These are phyloP conservation scores for Caretta caretta DNA, from an alignment of 2,113 vertebrate genomes.

Conservation along the genomic window DNA sequence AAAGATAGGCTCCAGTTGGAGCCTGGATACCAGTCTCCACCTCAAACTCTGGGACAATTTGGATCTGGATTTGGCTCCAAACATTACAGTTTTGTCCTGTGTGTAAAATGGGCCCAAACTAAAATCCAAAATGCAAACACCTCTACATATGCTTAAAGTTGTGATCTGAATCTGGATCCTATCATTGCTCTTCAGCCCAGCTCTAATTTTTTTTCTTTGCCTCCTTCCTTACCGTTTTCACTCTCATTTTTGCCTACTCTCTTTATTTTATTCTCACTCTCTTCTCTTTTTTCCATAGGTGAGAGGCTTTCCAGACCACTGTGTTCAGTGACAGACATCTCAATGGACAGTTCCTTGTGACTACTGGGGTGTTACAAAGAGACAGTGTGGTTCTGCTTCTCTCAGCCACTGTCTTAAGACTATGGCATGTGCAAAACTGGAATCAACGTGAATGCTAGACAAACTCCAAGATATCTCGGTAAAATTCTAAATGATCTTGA, in stretches of 20 bases:
- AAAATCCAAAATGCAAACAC: not conserved
- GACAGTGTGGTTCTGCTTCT: constrained; percentile 16
- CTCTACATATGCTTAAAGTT: rapidly evolving
- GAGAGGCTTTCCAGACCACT: not conserved
- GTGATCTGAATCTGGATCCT: not conserved
- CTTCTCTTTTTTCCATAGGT: not conserved
- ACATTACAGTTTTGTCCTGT: not conserved
- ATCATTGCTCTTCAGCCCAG: not conserved
- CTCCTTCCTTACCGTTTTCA: not conserved
- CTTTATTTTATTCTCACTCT: not conserved
- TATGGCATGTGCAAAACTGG: not conserved
- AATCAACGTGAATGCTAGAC: not conserved
- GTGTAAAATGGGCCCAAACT: not conserved
- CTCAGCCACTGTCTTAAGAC: constrained; percentile 13
- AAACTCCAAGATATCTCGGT: not conserved
- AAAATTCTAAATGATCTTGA: constrained; percentile 9
- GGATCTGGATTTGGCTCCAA: not conserved
- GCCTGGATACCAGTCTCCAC: not conserved
- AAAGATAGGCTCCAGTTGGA: not conserved
- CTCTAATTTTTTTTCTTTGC: not conserved
- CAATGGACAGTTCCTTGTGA: not conserved
- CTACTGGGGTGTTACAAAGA: not conserved
- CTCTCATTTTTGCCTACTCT: not conserved
- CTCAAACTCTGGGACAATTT: not conserved
- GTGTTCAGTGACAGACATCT: not conserved